phyloP scores from a whole-genome alignment of 2,888 invertebrate species.

The Drosophila imparisetae region DNA sequence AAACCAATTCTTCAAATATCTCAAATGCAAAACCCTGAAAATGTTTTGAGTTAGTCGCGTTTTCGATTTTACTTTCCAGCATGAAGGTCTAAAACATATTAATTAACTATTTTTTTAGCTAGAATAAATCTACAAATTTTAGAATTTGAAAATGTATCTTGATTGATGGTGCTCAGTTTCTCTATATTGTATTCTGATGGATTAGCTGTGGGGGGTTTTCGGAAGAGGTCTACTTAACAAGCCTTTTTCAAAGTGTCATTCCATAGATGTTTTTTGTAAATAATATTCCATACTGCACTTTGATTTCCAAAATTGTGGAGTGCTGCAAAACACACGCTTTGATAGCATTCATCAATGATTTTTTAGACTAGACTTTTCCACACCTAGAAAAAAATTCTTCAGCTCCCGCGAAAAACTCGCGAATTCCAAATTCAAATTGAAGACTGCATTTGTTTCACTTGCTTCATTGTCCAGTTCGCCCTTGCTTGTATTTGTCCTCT shows the following conservation, averaged over 20 bases:
- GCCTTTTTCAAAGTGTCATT: not conserved
- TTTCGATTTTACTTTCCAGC: slow-evolving; percentile 5
- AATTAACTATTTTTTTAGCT: not conserved
- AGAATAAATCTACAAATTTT: not conserved
- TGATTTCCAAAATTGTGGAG: too few relatives aligned
- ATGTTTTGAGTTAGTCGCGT: not conserved
- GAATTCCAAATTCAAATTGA: slow-evolving; percentile 22
- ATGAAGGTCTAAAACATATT: not conserved
- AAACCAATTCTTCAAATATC: slow-evolving; percentile 15
- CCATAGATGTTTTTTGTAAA: not conserved
- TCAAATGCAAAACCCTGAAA: not conserved
- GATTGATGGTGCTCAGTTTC: not conserved
- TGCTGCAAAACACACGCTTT: not conserved
- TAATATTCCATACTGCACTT: not conserved
- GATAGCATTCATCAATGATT: not conserved
- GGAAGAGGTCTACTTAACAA: not conserved
- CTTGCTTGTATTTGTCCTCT: not conserved
- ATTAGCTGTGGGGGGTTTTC: not conserved
- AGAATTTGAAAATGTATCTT: not conserved
- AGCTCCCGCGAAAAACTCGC: slow-evolving; percentile 6
- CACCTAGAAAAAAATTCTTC: not conserved
- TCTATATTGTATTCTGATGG: not conserved
- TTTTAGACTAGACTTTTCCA: not conserved
- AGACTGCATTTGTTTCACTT: slow-evolving; percentile 4
- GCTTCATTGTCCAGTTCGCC: slow-evolving; percentile 1